Conservation (phyloP, 1,140 invertebrate genomes). For the Apolygus lucorum region DNA sequence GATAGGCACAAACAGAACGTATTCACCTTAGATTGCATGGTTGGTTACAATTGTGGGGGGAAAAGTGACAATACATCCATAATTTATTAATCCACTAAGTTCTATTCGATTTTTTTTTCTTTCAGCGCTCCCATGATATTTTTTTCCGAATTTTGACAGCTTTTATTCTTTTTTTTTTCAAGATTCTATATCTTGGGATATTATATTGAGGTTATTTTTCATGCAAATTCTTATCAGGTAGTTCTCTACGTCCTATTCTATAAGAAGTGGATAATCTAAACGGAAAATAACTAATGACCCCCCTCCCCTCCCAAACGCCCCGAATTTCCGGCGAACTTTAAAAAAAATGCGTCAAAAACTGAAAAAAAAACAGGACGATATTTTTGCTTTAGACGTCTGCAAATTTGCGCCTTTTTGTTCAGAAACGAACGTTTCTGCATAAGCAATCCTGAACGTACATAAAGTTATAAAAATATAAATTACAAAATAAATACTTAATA, state of each 20-base stretch:
- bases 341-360: not conserved
- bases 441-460: not conserved
- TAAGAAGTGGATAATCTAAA: not conserved
- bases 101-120: constrained; percentile 19
- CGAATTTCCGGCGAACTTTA: not conserved
- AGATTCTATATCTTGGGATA: too few species aligned
- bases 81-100: not conserved
- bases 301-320: not conserved
- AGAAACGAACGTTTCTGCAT: not conserved
- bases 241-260: not conserved
- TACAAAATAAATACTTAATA: constrained; percentile 13
- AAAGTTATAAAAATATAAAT: constrained; percentile 16
- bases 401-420: not conserved
- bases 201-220: not conserved
- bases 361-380: not conserved
- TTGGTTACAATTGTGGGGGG: constrained; percentile 24
- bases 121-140: constrained; percentile 18
- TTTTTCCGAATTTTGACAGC: too few species aligned
- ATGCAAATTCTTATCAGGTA: not conserved
- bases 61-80: constrained; percentile 21
- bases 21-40: constrained; percentile 25
- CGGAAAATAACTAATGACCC: too few species aligned
- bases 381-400: not conserved
- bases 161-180: too few species aligned
- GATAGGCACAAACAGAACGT: not conserved